Evolutionary conservation across 1,140 invertebrate species (phyloP).

Genomic region (Caenorhabditis remanei): DNA sequence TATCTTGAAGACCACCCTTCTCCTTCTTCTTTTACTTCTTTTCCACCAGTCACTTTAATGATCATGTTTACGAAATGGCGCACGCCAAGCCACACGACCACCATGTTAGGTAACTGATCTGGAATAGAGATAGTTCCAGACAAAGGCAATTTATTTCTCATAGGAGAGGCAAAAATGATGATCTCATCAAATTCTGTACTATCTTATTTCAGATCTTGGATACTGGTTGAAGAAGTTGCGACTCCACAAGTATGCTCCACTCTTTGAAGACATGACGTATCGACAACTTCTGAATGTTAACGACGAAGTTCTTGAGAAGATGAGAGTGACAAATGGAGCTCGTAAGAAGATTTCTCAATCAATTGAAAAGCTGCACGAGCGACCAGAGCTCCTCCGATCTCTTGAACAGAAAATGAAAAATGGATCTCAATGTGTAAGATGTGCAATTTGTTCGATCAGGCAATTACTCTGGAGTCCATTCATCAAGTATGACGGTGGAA

Average conservation of each 20-base stretch:
- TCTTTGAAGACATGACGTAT: constrained; percentile 24
- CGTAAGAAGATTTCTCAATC: constrained; percentile 27
- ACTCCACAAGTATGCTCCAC: constrained; percentile 33
- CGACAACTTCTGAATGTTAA: constrained; percentile 15
- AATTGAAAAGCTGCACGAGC: constrained; percentile 34
- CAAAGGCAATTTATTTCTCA: not conserved
- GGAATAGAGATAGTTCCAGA: constrained; percentile 24
- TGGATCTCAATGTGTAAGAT: constrained; percentile 21
- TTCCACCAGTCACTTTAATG: constrained; percentile 47
- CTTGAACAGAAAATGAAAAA: constrained; percentile 9
- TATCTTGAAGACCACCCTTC: constrained; percentile 41
- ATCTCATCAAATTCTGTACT: not conserved
- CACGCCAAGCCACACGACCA: constrained; percentile 32
- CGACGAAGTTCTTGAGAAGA: not conserved
- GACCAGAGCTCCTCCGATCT: not conserved
- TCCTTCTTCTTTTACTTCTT: not conserved
- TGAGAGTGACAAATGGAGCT: constrained; percentile 19
- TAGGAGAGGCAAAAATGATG: not conserved
- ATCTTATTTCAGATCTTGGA: constrained; percentile 34
- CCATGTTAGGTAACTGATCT: constrained; percentile 49
- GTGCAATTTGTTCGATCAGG: constrained; percentile 25
- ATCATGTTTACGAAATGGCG: constrained; percentile 50
- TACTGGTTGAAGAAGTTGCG: constrained; percentile 36
- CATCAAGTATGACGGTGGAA: constrained; percentile 39
- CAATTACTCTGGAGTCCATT: constrained; percentile 30